Evolutionary conservation across 2,888 invertebrate species (phyloP).

Genomic region (Galerucella calmariensis): DNA sequence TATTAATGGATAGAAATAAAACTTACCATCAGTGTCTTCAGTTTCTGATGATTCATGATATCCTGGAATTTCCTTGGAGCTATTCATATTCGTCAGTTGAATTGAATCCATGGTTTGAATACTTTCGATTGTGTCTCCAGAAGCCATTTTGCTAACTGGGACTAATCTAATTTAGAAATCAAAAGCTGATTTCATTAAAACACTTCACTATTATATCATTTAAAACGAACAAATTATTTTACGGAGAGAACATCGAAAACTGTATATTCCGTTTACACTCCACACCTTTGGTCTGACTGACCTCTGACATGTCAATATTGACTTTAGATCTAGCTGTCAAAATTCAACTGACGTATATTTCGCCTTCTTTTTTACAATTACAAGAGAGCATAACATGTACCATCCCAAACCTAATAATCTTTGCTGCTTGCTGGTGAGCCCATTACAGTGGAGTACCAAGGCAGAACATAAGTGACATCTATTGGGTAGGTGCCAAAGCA

Average conservation of each 20-base stretch:
- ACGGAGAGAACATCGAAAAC: conserved; percentile 34
- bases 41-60: conserved; percentile 71
- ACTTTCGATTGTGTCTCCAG: conserved; percentile 82
- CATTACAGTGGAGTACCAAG: too few relatives aligned
- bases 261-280: conserved; percentile 36
- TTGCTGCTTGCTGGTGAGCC: background rate
- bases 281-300: conserved; percentile 37
- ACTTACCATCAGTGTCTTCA: conserved; percentile 68
- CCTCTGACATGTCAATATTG: conserved; percentile 43
- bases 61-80: conserved; percentile 69
- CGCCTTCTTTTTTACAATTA: conserved; percentile 9
- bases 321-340: conserved; percentile 23
- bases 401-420: background rate
- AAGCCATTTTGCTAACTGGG: conserved; percentile 73
- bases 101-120: conserved; percentile 81
- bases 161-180: conserved; percentile 39
- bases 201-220: conserved; percentile 50
- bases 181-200: conserved; percentile 42
- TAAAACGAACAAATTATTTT: conserved; percentile 35
- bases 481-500: too few relatives aligned
- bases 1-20: conserved; percentile 1
- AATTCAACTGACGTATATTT: conserved; percentile 1
- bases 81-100: conserved; percentile 66
- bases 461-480: too few relatives aligned
- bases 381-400: background rate